These are phyloP conservation scores for Aphelenchoides fujianensis DNA, from an alignment of 1,140 invertebrate species.

Conservation along the genomic window DNA sequence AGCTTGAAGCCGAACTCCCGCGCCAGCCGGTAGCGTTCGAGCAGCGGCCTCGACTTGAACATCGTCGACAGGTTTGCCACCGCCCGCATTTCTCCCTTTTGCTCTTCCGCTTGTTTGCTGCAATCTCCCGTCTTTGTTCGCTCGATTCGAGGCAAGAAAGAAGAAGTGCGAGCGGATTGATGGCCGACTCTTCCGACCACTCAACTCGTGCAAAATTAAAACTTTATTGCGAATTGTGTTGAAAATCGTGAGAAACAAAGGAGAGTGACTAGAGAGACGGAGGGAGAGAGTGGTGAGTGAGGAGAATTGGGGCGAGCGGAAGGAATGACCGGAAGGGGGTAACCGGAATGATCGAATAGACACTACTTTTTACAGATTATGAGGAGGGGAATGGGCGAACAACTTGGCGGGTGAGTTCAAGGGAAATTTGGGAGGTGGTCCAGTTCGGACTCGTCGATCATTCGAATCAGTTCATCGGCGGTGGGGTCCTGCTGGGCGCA, in stretches of 20 bases:
- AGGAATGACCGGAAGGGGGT: neutral
- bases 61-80: conserved; percentile 25
- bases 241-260: neutral
- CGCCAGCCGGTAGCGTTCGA: conserved; percentile 21
- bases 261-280: neutral
- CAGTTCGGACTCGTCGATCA: conserved; percentile 86
- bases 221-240: neutral
- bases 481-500: conserved; percentile 74
- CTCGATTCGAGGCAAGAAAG: too few species aligned
- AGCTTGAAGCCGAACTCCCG: conserved; percentile 25
- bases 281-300: neutral
- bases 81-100: conserved; percentile 27
- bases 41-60: conserved; percentile 25
- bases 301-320: neutral
- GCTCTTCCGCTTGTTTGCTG: too few species aligned
- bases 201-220: neutral
- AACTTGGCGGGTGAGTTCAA: neutral
- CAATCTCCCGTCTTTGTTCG: too few species aligned
- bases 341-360: neutral
- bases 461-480: conserved; percentile 79
- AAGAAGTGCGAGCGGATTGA: too few species aligned
- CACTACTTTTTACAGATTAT: neutral
- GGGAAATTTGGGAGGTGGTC: too few species aligned
- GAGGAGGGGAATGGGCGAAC: neutral
- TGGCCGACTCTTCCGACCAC: too few species aligned